A percentile compares a stretch with the other conserved stretches of the same genome.
Conservation (phyloP, 2,888 invertebrate species). For the Chironomus tentans region DNA sequence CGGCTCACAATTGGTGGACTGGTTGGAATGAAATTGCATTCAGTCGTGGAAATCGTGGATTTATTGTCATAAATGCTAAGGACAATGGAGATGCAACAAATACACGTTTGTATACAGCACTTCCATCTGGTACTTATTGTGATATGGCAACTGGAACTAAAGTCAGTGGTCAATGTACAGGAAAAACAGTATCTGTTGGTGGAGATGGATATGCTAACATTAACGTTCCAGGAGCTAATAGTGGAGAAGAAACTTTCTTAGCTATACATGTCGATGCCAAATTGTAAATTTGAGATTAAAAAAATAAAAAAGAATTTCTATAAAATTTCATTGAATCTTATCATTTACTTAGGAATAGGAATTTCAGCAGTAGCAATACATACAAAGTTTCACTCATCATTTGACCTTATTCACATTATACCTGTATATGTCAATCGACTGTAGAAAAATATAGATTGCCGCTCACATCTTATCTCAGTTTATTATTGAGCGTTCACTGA, state of each 20-base stretch:
- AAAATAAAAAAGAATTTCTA: background rate
- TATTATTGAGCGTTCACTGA: background rate
- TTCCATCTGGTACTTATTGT: conserved; percentile 57
- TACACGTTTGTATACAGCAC: conserved; percentile 43
- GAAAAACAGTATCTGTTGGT: conserved; percentile 53
- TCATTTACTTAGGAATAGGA: background rate
- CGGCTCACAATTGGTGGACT: conserved; percentile 54
- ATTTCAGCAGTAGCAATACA: background rate
- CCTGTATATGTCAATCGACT: background rate
- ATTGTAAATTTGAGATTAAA: background rate
- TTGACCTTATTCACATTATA: background rate
- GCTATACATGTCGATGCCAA: conserved; percentile 2
- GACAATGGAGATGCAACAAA: conserved; percentile 42
- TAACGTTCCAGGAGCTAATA: background rate
- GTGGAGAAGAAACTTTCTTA: background rate
- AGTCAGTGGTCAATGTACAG: conserved; percentile 47
- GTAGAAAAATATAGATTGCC: background rate
- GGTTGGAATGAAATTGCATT: conserved; percentile 69
- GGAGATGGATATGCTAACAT: conserved; percentile 47
- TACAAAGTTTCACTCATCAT: background rate
- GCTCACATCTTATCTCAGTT: background rate
- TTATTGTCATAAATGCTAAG: conserved; percentile 55
- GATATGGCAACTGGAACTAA: conserved; percentile 53
- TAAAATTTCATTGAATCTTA: background rate
- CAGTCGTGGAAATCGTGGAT: conserved; percentile 59